A percentile compares a stretch with the other conserved stretches of the same genome.
Evolutionary conservation across 1,140 invertebrate genomes (phyloP).

Genomic region (Zelostemma sp.): DNA sequence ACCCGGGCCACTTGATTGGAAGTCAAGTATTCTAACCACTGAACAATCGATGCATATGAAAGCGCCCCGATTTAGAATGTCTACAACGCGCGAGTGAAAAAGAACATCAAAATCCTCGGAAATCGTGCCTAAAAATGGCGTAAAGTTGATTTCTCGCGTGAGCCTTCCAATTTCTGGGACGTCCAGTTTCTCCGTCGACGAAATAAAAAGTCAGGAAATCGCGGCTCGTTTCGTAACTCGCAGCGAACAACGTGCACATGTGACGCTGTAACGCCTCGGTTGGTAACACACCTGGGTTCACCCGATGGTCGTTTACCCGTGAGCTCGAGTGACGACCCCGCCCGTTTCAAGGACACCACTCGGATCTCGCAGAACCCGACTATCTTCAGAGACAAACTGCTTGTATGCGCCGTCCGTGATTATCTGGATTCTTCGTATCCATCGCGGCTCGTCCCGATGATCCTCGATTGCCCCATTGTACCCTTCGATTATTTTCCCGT

Average conservation of each 20-base stretch:
- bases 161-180: too few species aligned
- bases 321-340: slow-evolving; percentile 68
- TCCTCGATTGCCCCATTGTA: slow-evolving; percentile 22
- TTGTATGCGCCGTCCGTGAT: slow-evolving; percentile 49
- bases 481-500: slow-evolving; percentile 13
- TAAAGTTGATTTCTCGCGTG: too few species aligned
- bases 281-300: slow-evolving; percentile 59
- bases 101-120: too few species aligned
- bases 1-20: too few species aligned
- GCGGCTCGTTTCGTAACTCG: background rate
- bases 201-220: too few species aligned
- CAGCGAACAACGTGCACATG: slow-evolving; percentile 20
- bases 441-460: slow-evolving; percentile 4
- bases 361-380: slow-evolving; percentile 56
- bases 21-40: too few species aligned
- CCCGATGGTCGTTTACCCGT: slow-evolving; percentile 69
- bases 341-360: slow-evolving; percentile 67
- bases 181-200: too few species aligned
- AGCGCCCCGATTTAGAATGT: too few species aligned
- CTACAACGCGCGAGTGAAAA: too few species aligned
- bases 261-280: slow-evolving; percentile 40
- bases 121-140: too few species aligned
- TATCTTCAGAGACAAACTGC: slow-evolving; percentile 56
- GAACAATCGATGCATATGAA: too few species aligned
- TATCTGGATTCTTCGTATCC: slow-evolving; percentile 51